These are phyloP conservation scores for Azorinus chamasolen DNA, from an alignment of 2,888 invertebrate species.

Conservation along the genomic window DNA sequence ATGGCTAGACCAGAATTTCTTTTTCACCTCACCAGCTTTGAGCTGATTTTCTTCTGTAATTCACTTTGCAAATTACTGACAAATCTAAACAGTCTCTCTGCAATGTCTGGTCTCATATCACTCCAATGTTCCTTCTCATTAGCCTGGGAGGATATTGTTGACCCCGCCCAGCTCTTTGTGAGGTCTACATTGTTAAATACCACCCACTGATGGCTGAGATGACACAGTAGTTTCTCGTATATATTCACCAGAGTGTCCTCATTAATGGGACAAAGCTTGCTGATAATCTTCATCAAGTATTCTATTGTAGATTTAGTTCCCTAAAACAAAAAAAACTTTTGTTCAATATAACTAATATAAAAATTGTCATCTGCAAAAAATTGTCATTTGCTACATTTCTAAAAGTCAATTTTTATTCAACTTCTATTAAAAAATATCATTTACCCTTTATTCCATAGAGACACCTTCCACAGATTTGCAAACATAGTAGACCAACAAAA, in stretches of 20 bases:
- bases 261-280: constrained; percentile 90
- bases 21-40: too few species aligned
- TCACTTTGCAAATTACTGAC: constrained; percentile 53
- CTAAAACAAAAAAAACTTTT: constrained; percentile 84
- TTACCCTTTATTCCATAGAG: too few species aligned
- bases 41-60: too few species aligned
- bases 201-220: constrained; percentile 89
- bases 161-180: constrained; percentile 59
- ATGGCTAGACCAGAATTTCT: too few species aligned
- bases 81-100: constrained; percentile 56
- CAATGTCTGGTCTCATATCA: constrained; percentile 52
- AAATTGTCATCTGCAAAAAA: too few species aligned
- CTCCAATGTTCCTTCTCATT: constrained; percentile 66
- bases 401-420: too few species aligned
- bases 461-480: too few species aligned
- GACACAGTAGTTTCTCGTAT: constrained; percentile 90
- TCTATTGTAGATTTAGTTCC: constrained; percentile 91
- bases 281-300: constrained; percentile 91
- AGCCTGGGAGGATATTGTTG: constrained; percentile 26
- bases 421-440: too few species aligned
- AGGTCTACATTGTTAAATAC: constrained; percentile 15
- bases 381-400: too few species aligned
- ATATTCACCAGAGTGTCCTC: constrained; percentile 89
- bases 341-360: background rate
- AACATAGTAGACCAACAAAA: too few species aligned